phyloP scores from a whole-genome alignment of 2,797 vertebrate genomes.

The Dendrocincla fuliginosa region DNA sequence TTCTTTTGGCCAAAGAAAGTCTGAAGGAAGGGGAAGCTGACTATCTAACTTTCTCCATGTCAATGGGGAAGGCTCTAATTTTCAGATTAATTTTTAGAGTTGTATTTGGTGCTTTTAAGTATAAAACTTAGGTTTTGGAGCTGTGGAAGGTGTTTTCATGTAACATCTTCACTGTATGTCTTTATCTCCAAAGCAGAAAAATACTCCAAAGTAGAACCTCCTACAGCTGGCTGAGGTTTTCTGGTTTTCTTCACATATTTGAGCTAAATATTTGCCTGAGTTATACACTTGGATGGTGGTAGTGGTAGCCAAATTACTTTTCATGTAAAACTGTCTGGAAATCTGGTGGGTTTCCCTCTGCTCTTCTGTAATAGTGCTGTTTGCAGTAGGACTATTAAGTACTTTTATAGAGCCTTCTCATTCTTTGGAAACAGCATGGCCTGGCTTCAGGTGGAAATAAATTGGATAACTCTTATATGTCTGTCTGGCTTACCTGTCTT shows the following conservation, averaged over 20 bases:
- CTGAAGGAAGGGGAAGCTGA: neutral
- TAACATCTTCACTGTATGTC: neutral
- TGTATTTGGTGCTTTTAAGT: neutral
- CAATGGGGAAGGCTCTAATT: neutral
- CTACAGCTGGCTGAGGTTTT: neutral
- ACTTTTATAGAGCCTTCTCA: neutral
- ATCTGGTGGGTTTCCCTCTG: neutral
- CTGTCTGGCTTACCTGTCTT: neutral
- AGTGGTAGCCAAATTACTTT: neutral
- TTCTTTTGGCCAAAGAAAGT: neutral
- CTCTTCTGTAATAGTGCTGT: rapidly evolving
- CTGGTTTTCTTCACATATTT: neutral
- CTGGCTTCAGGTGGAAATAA: neutral
- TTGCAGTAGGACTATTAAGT: neutral
- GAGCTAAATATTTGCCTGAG: neutral
- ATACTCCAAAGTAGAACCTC: neutral
- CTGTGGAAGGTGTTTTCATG: neutral
- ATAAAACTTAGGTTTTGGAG: neutral
- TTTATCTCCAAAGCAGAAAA: neutral
- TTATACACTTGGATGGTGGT: neutral
- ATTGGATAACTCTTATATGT: rapidly evolving
- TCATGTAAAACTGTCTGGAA: neutral
- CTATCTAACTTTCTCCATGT: neutral
- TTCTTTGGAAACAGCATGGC: neutral
- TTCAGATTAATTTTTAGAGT: neutral